Conservation (phyloP, 2,113 vertebrate species). For the Corapipo altera region DNA sequence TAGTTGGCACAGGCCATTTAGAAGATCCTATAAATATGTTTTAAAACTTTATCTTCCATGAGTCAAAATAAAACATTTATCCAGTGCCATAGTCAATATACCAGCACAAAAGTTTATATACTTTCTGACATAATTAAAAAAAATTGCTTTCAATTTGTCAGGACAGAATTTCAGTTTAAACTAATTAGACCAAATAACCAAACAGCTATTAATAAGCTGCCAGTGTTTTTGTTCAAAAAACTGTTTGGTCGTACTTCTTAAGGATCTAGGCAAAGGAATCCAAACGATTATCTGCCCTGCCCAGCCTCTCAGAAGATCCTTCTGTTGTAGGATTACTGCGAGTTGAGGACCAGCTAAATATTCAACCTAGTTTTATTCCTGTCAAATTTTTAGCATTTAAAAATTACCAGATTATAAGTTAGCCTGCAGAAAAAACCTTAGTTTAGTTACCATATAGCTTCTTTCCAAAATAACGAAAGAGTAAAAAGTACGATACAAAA, state of each 20-base stretch:
- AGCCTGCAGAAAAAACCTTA: not conserved
- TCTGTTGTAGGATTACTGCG: no score
- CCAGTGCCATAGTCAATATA: not conserved
- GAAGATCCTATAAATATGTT: conserved; percentile 16
- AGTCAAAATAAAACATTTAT: conserved; percentile 14
- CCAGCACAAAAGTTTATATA: not conserved
- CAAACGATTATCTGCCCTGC: no score
- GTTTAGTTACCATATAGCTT: not conserved
- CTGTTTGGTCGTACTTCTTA: conserved; percentile 9
- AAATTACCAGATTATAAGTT: not conserved
- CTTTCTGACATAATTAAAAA: conserved; percentile 5
- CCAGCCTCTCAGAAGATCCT: no score
- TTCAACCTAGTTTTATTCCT: conserved; percentile 20
- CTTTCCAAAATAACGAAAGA: not conserved
- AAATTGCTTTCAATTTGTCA: conserved; percentile 48
- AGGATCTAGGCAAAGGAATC: conserved; percentile 43
- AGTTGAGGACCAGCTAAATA: no score
- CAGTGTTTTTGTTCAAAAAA: conserved; percentile 30
- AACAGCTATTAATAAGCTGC: conserved; percentile 15
- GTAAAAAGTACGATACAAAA: not conserved
- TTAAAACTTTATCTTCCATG: not conserved
- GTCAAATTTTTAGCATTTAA: conserved; percentile 27
- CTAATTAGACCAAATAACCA: conserved; percentile 58
- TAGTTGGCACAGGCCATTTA: not conserved
- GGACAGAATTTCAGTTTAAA: conserved; percentile 38